Base-by-base conservation (phyloP, 1,140 invertebrate species). In the Drosophila nigrodunni region DNA sequence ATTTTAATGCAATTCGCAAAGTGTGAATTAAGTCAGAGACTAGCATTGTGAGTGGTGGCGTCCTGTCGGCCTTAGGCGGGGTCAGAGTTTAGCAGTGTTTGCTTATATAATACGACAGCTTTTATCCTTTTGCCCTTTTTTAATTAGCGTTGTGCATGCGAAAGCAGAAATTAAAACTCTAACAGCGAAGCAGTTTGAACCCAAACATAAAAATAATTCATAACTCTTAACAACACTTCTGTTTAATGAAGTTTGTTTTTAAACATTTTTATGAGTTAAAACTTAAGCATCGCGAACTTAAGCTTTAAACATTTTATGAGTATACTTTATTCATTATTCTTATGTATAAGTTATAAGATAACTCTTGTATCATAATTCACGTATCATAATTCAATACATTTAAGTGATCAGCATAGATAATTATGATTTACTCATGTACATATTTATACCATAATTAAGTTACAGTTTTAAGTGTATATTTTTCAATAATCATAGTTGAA, bases 1-100 rank as follows among this genome's bases (percentile, higher is more conserved):
- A 64, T 60, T 73, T 78, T 50, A 78, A 78, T 75, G 76, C 66
- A 76, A 70, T 69, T 44, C 43, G 55, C 34, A 65, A 46, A 58
- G 46, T 57, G 41, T 44, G 10, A 77, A 64, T 44, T 49, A 62
- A 43, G 41, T 15, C 25, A 57, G 41, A 44, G 44, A 60, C 25
- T 72, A 41, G 9, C 3, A 15, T 41, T 46, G 37, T 21, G 34
- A 46, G 21, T 30, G 25, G 25, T 13, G 7, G n/a, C 7, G 41
- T 2, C 21, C 3, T 30, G 25, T 2, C 25, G 3, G 25, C 25
- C 25, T 4, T 30, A 30, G 25, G 25, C 25, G 25, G 59, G 13
- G 59, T 25, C 50, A 54, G 25, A 6, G 37, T 35, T 43, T 9
- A 15, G 44, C 6, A 30, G 30, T 54, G 59, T 55, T 60, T 37